phyloP scores from a whole-genome alignment of 2,113 vertebrate species.

The Etheostoma spectabile region DNA sequence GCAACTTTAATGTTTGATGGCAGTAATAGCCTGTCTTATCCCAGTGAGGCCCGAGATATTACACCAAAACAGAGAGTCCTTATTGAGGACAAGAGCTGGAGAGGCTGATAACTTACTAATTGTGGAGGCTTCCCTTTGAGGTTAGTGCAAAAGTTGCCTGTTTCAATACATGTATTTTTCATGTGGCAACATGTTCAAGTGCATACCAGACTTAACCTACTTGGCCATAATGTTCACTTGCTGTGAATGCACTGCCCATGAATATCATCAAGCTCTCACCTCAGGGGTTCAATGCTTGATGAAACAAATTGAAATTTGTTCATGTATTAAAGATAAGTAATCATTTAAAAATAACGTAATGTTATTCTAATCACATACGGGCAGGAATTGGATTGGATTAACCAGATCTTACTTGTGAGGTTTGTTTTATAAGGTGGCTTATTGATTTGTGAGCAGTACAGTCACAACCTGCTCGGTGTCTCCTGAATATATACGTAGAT shows the following conservation, averaged over 20 bases:
- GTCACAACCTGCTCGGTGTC: not conserved
- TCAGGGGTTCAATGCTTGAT: not conserved
- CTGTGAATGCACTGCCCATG: slow-evolving; percentile 14
- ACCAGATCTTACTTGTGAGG: not conserved
- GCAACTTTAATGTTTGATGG: slow-evolving; percentile 19
- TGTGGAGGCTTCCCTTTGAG: slow-evolving; percentile 20
- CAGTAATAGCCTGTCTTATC: slow-evolving; percentile 24
- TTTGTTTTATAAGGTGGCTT: not conserved
- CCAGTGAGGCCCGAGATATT: not conserved
- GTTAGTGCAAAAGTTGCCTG: slow-evolving; percentile 27
- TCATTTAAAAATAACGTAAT: not conserved
- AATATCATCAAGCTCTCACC: slow-evolving; percentile 25
- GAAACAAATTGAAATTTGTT: not conserved
- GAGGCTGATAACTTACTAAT: slow-evolving; percentile 26
- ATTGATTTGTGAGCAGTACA: not conserved
- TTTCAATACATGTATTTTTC: slow-evolving; percentile 45
- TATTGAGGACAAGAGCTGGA: not conserved
- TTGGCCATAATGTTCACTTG: slow-evolving; percentile 7
- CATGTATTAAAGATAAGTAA: not conserved
- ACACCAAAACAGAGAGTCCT: not conserved
- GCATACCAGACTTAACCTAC: slow-evolving; percentile 24
- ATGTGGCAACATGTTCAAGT: slow-evolving; percentile 15
- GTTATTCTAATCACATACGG: not conserved
- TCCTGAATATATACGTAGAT: not conserved
- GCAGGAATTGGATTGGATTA: slow-evolving; percentile 1